phyloP scores from a whole-genome alignment of 2,113 vertebrate genomes.

The Ardeotis arabs region DNA sequence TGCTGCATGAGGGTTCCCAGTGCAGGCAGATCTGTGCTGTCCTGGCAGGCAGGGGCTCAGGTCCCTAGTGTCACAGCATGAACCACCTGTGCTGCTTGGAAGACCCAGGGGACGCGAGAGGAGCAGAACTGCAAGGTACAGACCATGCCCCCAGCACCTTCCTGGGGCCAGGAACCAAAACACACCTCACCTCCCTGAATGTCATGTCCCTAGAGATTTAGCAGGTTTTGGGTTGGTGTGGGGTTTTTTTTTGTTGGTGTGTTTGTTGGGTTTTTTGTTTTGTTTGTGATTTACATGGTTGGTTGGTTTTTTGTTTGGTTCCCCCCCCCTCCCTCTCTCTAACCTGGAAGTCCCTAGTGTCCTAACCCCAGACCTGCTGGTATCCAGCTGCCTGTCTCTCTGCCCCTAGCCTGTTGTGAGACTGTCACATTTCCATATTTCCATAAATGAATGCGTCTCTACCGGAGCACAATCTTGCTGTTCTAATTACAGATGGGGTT shows the following conservation, averaged over 20 bases:
- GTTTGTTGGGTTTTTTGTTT: too few species aligned
- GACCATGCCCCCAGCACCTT: neutral
- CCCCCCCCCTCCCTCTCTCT: too few species aligned
- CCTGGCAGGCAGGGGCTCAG: neutral
- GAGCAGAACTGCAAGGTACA: neutral
- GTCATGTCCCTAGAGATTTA: neutral
- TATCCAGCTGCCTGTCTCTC: neutral
- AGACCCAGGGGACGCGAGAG: neutral
- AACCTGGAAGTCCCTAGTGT: neutral
- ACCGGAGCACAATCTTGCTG: accelerated
- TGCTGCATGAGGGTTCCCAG: neutral
- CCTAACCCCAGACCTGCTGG: neutral
- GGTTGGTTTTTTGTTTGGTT: too few species aligned
- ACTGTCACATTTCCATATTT: neutral
- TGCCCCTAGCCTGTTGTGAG: neutral
- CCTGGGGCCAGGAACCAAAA: neutral
- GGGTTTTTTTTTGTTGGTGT: too few species aligned
- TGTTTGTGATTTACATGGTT: too few species aligned
- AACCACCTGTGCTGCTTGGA: neutral
- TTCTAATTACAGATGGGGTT: neutral
- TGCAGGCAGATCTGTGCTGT: neutral
- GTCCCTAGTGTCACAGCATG: accelerated
- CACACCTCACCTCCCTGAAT: neutral
- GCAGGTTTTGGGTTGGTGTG: neutral
- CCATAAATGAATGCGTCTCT: neutral